A percentile compares a stretch with the other conserved stretches of the same genome.
Conservation (phyloP, 2,113 vertebrate species). For the Cnemophilus loriae region DNA sequence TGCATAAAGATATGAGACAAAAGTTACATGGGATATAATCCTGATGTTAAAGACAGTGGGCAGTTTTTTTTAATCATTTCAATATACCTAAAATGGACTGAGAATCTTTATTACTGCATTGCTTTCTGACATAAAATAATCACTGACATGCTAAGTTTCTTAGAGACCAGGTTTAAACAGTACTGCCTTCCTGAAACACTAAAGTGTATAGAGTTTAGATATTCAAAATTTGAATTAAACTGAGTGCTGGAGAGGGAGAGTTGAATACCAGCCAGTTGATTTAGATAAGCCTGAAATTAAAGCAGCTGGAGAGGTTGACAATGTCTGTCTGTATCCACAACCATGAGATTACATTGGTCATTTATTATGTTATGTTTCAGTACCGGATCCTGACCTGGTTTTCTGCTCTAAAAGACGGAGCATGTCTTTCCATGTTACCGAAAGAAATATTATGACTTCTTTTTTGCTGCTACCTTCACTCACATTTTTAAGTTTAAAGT, state of each 20-base stretch:
- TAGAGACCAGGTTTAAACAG: neutral
- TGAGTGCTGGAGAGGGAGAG: neutral
- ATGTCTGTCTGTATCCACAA: neutral
- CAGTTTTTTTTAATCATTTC: neutral
- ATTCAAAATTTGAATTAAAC: neutral
- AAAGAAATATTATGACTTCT: neutral
- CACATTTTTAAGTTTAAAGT: neutral
- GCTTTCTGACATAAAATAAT: neutral
- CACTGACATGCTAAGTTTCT: neutral
- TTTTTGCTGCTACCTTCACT: neutral
- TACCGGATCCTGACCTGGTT: neutral
- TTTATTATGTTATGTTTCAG: neutral
- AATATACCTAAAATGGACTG: neutral
- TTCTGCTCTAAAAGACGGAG: neutral
- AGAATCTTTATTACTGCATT: neutral
- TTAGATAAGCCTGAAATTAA: neutral
- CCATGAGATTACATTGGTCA: neutral
- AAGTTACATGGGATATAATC: neutral
- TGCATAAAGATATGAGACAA: neutral
- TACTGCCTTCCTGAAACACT: neutral
- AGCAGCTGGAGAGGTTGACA: neutral
- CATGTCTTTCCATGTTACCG: neutral
- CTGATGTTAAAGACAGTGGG: fast-evolving
- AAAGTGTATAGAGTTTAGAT: neutral
- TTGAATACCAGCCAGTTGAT: neutral